Conservation (phyloP, 2,888 invertebrate genomes). For the Empis stercorea region DNA sequence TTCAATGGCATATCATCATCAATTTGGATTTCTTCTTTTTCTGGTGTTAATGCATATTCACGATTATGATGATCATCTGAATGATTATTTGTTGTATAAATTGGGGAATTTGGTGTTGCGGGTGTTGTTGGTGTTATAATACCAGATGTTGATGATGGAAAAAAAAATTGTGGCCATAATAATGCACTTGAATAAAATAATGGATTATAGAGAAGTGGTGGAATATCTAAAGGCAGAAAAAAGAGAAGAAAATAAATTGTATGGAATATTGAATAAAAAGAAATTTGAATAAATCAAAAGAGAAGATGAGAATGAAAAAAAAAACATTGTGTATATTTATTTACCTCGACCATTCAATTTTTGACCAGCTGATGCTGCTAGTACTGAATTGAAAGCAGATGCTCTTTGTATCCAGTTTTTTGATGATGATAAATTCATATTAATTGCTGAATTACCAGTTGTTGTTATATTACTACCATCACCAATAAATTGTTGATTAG, state of each 20-base stretch:
- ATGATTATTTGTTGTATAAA: conserved; percentile 17
- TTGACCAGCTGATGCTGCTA: conserved; percentile 32
- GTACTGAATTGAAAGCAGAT: conserved; percentile 33
- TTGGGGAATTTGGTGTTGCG: conserved; percentile 31
- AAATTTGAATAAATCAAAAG: no score
- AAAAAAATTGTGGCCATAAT: conserved; percentile 34
- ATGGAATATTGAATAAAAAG: no score
- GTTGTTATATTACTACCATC: neutral
- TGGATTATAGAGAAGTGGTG: conserved; percentile 34
- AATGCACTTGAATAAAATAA: conserved; percentile 34
- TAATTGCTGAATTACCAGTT: conserved; percentile 21
- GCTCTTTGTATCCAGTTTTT: conserved; percentile 35
- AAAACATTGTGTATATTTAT: conserved; percentile 5
- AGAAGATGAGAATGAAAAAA: neutral
- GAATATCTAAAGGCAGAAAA: conserved; percentile 15
- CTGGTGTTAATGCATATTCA: conserved; percentile 31
- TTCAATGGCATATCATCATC: conserved; percentile 63
- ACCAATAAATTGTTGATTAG: conserved; percentile 13
- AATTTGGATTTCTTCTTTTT: conserved; percentile 27
- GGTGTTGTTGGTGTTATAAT: conserved; percentile 32
- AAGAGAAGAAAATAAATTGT: neutral
- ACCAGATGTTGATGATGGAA: conserved; percentile 26
- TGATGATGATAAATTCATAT: conserved; percentile 20
- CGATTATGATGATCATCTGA: conserved; percentile 16
- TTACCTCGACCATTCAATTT: conserved; percentile 31